These are phyloP conservation scores for Blastobasis lacticolella DNA, from an alignment of 2,888 invertebrate species.

Conservation along the genomic window DNA sequence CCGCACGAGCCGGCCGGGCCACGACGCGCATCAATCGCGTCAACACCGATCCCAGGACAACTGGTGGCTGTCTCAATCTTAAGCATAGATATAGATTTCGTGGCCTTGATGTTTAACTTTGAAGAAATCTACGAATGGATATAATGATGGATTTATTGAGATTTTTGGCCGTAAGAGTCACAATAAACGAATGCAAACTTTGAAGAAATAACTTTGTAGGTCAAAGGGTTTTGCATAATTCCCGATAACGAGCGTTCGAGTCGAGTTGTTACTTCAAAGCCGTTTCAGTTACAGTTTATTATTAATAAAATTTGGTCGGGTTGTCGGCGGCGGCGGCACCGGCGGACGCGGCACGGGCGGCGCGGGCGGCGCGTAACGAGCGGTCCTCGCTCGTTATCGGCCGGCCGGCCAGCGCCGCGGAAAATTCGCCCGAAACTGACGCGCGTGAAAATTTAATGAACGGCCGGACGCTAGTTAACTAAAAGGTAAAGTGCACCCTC, in stretches of 20 bases:
- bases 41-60: no score
- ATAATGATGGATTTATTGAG: neutral
- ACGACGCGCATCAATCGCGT: conserved; percentile 22
- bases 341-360: conserved; percentile 12
- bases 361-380: conserved; percentile 46
- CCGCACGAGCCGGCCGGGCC: conserved; percentile 17
- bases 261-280: conserved; percentile 68
- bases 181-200: conserved; percentile 27
- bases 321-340: conserved; percentile 28
- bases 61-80: no score
- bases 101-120: no score
- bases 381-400: conserved; percentile 54
- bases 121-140: no score
- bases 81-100: no score
- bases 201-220: conserved; percentile 45
- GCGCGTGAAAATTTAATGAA: conserved; percentile 76
- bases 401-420: conserved; percentile 69
- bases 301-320: conserved; percentile 71
- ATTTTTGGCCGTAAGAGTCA: conserved; percentile 2
- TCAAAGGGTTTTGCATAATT: conserved; percentile 70
- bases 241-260: conserved; percentile 66
- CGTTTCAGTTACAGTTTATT: conserved; percentile 72
- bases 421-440: conserved; percentile 74
- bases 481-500: conserved; percentile 75
- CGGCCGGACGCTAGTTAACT: conserved; percentile 75